Evolutionary conservation across 2,797 vertebrate species (phyloP).

Genomic region (Macrochelys suwanniensis): DNA sequence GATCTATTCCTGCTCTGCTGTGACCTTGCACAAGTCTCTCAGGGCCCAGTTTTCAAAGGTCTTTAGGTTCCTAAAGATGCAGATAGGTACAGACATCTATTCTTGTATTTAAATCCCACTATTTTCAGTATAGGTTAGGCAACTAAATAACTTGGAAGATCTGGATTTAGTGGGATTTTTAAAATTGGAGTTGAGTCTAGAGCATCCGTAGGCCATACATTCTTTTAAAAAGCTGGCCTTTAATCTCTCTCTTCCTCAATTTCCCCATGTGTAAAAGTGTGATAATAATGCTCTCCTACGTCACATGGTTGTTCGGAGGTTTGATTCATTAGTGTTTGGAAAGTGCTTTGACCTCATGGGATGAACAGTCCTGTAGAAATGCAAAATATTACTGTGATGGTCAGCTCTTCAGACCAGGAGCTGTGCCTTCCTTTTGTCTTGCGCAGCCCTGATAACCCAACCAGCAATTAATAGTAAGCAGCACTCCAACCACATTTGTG

Average conservation of each 20-base stretch:
- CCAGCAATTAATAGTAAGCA: no score
- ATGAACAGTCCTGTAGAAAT: background rate
- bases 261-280: background rate
- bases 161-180: no score
- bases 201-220: no score
- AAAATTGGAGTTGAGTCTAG: no score
- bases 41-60: background rate
- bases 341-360: background rate
- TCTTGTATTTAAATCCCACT: no score
- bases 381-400: background rate
- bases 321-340: background rate
- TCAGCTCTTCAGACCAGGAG: background rate
- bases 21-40: no score
- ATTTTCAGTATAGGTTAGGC: background rate
- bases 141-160: background rate
- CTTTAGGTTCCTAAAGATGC: background rate
- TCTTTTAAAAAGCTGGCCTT: no score
- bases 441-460: no score
- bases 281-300: background rate
- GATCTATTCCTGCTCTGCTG: no score
- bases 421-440: background rate
- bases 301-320: background rate
- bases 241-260: background rate
- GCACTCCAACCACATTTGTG: no score
- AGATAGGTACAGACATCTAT: background rate